A percentile compares a stretch with the other conserved stretches of the same genome.
Evolutionary conservation across 2,113 vertebrate species (phyloP).

Genomic region (Vulpes lagopus): DNA sequence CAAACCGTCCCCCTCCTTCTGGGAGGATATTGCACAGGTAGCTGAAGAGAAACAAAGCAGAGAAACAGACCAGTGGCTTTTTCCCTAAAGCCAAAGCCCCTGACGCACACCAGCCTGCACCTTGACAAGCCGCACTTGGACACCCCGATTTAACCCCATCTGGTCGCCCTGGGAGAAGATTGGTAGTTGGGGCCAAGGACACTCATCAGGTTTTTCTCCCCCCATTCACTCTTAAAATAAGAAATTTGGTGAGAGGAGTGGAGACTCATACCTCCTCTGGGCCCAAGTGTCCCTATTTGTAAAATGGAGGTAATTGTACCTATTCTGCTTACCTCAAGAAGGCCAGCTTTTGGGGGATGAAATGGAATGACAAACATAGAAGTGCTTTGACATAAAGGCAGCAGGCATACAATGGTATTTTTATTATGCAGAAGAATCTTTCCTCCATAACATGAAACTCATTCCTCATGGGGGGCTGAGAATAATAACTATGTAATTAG

Average conservation of each 20-base stretch:
- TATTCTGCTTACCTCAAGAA: not conserved
- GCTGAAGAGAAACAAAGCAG: not conserved
- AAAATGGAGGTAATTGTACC: not conserved
- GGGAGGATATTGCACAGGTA: not conserved
- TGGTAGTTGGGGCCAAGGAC: not conserved
- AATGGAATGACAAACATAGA: slow-evolving; percentile 17
- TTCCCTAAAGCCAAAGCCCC: not conserved
- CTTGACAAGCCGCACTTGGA: not conserved
- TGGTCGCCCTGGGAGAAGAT: not conserved
- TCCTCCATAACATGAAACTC: not conserved
- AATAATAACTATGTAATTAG: slow-evolving; percentile 73
- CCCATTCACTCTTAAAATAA: not conserved
- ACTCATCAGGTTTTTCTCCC: not conserved
- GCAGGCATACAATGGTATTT: not conserved
- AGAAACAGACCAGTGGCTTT: not conserved
- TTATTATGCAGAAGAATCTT: slow-evolving; percentile 52
- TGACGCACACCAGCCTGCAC: not conserved
- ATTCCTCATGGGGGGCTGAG: slow-evolving; percentile 17
- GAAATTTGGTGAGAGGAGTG: not conserved
- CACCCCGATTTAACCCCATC: not conserved
- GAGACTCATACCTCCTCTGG: not conserved
- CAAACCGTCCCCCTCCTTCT: not conserved
- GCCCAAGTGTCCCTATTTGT: not conserved
- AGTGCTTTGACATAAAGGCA: slow-evolving; percentile 39
- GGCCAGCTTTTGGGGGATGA: not conserved